A percentile compares a stretch with the other conserved stretches of the same genome.
Evolutionary conservation across 2,113 vertebrate genomes (phyloP).

Genomic region (Ptyas mucosa): DNA sequence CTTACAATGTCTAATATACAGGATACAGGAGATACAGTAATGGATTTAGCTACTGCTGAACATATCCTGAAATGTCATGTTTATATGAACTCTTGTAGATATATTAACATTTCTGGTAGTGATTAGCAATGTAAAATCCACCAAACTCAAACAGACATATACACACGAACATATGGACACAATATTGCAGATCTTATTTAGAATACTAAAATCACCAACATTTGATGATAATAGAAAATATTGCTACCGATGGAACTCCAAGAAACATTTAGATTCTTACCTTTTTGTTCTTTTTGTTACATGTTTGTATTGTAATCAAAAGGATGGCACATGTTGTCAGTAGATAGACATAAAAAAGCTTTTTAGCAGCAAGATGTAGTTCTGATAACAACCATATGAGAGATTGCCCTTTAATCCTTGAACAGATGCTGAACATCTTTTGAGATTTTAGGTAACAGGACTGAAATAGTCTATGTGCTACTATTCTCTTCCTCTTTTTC

Average conservation of each 20-base stretch:
- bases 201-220: background rate
- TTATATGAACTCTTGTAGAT: background rate
- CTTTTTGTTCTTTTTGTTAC: background rate
- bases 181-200: background rate
- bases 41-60: background rate
- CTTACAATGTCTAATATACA: background rate
- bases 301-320: background rate
- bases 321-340: background rate
- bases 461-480: background rate
- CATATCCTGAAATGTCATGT: background rate
- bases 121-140: too few species aligned
- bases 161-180: background rate
- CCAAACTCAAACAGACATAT: background rate
- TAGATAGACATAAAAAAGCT: background rate
- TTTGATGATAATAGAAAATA: background rate
- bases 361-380: background rate
- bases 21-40: background rate
- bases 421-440: background rate
- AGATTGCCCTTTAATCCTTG: background rate
- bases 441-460: background rate
- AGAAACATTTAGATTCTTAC: background rate
- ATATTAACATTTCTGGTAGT: background rate
- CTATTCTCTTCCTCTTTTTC: constrained; percentile 29
- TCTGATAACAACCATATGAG: background rate
- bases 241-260: background rate